Base-by-base conservation (phyloP, 2,888 invertebrate species). In the Trichopria drosophilae region DNA sequence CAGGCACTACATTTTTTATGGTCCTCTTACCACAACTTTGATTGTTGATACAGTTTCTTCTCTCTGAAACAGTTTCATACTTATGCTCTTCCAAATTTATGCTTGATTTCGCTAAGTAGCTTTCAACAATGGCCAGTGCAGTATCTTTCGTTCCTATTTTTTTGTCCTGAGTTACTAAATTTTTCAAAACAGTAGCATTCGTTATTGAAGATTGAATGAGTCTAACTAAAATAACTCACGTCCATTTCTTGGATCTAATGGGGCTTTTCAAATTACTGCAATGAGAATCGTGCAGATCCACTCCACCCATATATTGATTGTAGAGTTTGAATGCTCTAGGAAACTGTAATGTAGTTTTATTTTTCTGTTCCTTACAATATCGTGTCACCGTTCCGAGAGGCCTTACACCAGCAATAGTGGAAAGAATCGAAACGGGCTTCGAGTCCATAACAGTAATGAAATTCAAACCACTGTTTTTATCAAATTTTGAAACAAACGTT, bases 141-240 rank as follows among this genome's bases (percentile, higher is more conserved):
- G 29, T 36, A 7, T 36, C 18, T 37, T 45, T 45, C 12, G 28
- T 28, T 13, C 36, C 36, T 26, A 36, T 36, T 45, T n/a, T n/a
- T n/a, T 45, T 45, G 10, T 45, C 29, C 24, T 28, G 2, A 6
- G 2, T 16, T 36, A 18, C 19, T 18, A 32, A 32, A 43, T 53
- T 53, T 13, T 32, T 16, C 12, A 53, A 13, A 22, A 51, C 26
- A 22, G 43, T 46, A 6, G 47, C 47, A 44, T 55, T 55, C 2
- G 48, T 28, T 28, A 51, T 44, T 2, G 55, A 34, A 12, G 51
- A 29, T 44, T 55, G 51, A n/a, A 55, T 51, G 6, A 55, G 40
- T 22, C 51, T 26, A 3, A 35, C 22, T 9, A 51, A 23, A 15
- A 51, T 48, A 3, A 32, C 19, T 48, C 55, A 51, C 16, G 48